Conservation (phyloP, 2,797 vertebrate species). For the Chelonia mydas region DNA sequence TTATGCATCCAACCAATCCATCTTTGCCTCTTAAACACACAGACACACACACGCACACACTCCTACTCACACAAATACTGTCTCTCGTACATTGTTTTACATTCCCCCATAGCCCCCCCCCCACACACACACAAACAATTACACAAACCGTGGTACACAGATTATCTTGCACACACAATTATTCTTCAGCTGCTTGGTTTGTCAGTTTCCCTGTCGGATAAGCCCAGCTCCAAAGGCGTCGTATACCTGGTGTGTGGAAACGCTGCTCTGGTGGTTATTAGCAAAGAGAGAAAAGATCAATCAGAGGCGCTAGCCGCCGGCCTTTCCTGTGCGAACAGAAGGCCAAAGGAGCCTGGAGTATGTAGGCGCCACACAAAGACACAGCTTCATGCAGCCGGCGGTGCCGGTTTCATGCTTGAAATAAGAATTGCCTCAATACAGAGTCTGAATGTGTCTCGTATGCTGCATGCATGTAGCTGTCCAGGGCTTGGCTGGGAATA, state of each 20-base stretch:
- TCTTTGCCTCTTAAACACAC: not conserved
- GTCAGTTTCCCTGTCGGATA: not conserved
- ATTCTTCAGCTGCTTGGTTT: not conserved
- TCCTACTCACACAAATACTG: rapidly evolving
- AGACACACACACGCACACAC: not conserved
- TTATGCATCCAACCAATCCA: not conserved
- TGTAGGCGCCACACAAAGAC: too few relatives aligned
- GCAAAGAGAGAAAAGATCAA: not conserved
- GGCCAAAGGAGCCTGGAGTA: not conserved
- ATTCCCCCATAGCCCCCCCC: not conserved
- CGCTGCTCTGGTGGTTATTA: not conserved
- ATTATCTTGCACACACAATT: not conserved
- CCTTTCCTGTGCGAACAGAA: not conserved
- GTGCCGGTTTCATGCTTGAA: not conserved
- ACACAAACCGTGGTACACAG: not conserved
- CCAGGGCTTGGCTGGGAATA: not conserved
- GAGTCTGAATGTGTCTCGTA: not conserved
- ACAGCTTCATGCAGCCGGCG: not conserved
- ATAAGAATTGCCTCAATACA: not conserved
- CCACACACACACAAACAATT: not conserved
- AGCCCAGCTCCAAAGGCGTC: not conserved
- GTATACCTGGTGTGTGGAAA: not conserved
- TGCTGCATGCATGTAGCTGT: not conserved
- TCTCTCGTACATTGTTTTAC: not conserved
- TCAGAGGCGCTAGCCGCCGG: not conserved